Evolutionary conservation across 2,888 invertebrate species (phyloP).

Genomic region (Dastarcus helophoroides): DNA sequence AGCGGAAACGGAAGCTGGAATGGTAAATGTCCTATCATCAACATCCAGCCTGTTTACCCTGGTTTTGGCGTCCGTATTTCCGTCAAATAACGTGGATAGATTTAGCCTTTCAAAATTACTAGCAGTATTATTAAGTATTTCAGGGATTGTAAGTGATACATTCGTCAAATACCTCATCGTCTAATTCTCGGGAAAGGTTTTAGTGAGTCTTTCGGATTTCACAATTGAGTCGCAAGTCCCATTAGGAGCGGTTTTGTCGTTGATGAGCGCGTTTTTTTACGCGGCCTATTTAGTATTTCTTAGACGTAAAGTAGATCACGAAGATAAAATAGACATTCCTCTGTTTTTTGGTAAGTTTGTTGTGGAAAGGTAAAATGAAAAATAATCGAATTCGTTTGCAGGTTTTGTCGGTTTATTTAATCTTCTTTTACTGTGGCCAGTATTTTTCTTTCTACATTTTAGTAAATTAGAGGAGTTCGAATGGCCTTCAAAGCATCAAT

Average conservation of each 20-base stretch:
- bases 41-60: slow-evolving; percentile 84
- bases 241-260: slow-evolving; percentile 66
- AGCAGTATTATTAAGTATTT: slow-evolving; percentile 66
- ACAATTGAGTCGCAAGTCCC: slow-evolving; percentile 55
- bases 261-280: slow-evolving; percentile 82
- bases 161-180: slow-evolving; percentile 4
- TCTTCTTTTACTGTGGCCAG: slow-evolving; percentile 76
- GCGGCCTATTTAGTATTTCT: slow-evolving; percentile 83
- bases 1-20: slow-evolving; percentile 68
- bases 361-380: too few relatives aligned
- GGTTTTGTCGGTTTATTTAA: slow-evolving; percentile 92
- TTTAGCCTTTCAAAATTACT: slow-evolving; percentile 78
- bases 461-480: slow-evolving; percentile 73
- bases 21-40: slow-evolving; percentile 82
- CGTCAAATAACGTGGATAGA: slow-evolving; percentile 68
- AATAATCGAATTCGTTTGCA: slow-evolving; percentile 34
- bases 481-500: slow-evolving; percentile 72
- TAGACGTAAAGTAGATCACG: slow-evolving; percentile 75
- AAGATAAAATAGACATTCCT: slow-evolving; percentile 88
- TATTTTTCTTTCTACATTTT: slow-evolving; percentile 78
- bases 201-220: slow-evolving; percentile 67
- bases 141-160: slow-evolving; percentile 51
- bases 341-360: slow-evolving; percentile 77
- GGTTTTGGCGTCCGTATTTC: slow-evolving; percentile 75
- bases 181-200: slow-evolving; percentile 47